A percentile compares a stretch with the other conserved stretches of the same genome.
These are phyloP conservation scores for Allacma fusca DNA, from an alignment of 2,888 invertebrate genomes.

Conservation along the genomic window DNA sequence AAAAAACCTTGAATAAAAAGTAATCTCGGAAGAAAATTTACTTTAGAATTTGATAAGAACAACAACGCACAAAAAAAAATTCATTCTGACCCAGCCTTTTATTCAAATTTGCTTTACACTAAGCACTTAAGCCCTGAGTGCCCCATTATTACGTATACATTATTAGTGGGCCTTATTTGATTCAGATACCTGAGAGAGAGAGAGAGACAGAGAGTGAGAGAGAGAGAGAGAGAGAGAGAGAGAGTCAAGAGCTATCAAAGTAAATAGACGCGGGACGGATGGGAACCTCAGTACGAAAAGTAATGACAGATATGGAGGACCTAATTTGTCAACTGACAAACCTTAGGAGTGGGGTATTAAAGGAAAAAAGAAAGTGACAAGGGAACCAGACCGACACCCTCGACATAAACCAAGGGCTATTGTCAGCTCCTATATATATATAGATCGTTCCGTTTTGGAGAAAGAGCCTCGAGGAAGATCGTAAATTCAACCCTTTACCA, in stretches of 20 bases:
- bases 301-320: constrained; percentile 26
- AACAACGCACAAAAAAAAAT: too few relatives aligned
- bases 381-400: constrained; percentile 1
- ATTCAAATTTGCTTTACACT: background rate
- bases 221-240: too few relatives aligned
- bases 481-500: constrained; percentile 21
- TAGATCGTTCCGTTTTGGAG: background rate
- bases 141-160: background rate
- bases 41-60: too few relatives aligned
- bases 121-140: background rate
- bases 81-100: too few relatives aligned
- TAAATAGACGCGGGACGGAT: background rate
- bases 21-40: too few relatives aligned
- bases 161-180: background rate
- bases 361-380: constrained; percentile 18
- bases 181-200: constrained; percentile 2
- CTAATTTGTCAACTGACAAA: constrained; percentile 41
- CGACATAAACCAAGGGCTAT: too few relatives aligned
- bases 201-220: too few relatives aligned
- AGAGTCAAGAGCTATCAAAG: too few relatives aligned
- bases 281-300: background rate
- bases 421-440: too few relatives aligned
- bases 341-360: constrained; percentile 18
- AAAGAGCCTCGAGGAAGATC: constrained; percentile 19
- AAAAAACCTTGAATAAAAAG: too few relatives aligned